A percentile compares a stretch with the other conserved stretches of the same genome.
These are phyloP conservation scores for Brachypalpus laphriformis DNA, from an alignment of 2,888 invertebrate genomes.

Conservation along the genomic window DNA sequence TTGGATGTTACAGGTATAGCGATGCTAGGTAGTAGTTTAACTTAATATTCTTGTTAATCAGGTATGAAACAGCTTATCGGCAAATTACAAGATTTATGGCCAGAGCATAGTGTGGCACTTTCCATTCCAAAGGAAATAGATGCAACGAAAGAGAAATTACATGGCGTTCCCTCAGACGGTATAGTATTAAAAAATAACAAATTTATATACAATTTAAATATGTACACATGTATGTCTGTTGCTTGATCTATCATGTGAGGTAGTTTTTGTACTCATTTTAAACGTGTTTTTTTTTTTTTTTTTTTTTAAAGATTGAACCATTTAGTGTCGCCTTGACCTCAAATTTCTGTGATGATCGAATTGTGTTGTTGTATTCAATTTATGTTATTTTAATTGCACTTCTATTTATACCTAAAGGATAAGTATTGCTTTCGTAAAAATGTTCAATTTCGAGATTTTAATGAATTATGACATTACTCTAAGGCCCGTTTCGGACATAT, in stretches of 20 bases:
- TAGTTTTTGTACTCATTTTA: conserved; percentile 11
- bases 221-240: conserved; percentile 2
- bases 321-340: conserved; percentile 19
- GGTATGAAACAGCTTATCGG: conserved; percentile 82
- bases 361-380: conserved; percentile 3
- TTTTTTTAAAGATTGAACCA: conserved; percentile 37
- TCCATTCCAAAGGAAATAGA: conserved; percentile 83
- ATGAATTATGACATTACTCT: too few species aligned
- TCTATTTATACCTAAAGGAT: too few species aligned
- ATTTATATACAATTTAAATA: not conserved
- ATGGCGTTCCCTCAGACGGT: conserved; percentile 81
- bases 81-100: conserved; percentile 82
- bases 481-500: too few species aligned
- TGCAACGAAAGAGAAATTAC: conserved; percentile 81
- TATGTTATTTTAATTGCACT: too few species aligned
- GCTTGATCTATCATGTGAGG: conserved; percentile 3
- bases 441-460: too few species aligned
- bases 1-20: too few species aligned
- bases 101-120: conserved; percentile 82
- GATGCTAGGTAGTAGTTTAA: too few species aligned
- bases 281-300: conserved; percentile 6
- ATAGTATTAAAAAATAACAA: not conserved
- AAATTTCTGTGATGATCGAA: conserved; percentile 28
- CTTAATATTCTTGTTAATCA: conserved; percentile 69
- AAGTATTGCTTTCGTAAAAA: too few species aligned